These are phyloP conservation scores for Tyrannus savana DNA, from an alignment of 2,113 vertebrate species.

Conservation along the genomic window DNA sequence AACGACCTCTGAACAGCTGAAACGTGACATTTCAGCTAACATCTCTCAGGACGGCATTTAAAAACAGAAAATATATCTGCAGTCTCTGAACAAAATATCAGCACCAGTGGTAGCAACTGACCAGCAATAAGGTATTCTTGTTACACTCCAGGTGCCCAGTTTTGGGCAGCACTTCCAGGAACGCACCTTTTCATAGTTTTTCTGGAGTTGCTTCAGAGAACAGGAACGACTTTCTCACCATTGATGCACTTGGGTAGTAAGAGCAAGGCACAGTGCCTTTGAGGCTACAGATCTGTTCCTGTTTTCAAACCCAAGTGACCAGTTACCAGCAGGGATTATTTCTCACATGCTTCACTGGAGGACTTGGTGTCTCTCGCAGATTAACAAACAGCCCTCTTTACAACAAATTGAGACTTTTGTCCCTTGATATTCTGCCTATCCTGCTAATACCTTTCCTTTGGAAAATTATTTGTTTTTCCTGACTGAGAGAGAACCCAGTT, in stretches of 20 bases:
- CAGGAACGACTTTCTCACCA: background rate
- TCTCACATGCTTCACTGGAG: background rate
- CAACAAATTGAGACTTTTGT: background rate
- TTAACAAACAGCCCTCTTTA: background rate
- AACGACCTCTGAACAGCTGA: background rate
- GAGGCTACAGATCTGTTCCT: background rate
- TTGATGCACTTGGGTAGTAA: fast-evolving
- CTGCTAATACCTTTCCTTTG: background rate
- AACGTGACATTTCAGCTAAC: background rate
- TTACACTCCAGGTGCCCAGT: background rate
- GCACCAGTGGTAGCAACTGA: background rate
- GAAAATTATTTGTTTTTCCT: background rate
- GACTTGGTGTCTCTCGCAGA: fast-evolving
- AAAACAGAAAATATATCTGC: background rate
- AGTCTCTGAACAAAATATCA: background rate
- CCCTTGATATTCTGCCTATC: background rate
- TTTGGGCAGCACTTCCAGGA: background rate
- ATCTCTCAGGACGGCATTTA: background rate
- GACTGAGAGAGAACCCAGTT: background rate
- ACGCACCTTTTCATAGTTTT: background rate
- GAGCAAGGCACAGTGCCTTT: background rate
- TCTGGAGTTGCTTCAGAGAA: background rate
- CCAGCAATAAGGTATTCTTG: fast-evolving
- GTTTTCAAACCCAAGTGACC: background rate
- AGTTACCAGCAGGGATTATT: background rate